phyloP scores from a whole-genome alignment of 2,888 invertebrate species.

The Serripes groenlandicus region DNA sequence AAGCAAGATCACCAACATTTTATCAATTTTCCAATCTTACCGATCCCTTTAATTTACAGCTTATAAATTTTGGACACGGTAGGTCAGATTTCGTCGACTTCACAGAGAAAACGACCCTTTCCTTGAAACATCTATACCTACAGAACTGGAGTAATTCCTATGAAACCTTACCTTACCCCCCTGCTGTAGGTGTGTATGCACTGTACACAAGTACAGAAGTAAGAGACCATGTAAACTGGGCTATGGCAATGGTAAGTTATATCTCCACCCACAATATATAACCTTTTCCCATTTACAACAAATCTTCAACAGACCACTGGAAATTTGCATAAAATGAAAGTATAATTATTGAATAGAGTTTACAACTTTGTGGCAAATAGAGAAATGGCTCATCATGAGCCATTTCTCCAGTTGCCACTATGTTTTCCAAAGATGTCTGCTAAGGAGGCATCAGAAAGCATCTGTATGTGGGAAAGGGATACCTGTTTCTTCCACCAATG shows the following conservation, averaged over 20 bases:
- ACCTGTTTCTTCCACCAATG: no score
- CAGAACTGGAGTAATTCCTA: constrained; percentile 92
- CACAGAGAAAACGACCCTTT: constrained; percentile 95
- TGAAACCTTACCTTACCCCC: constrained; percentile 97
- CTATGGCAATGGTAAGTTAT: constrained; percentile 88
- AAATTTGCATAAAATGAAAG: no score
- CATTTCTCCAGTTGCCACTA: neutral
- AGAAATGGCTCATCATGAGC: neutral
- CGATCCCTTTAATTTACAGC: constrained; percentile 85
- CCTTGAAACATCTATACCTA: constrained; percentile 97
- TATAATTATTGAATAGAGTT: no score
- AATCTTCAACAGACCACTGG: no score
- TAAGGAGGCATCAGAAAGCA: no score
- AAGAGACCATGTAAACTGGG: constrained; percentile 93
- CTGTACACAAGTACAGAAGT: constrained; percentile 94
- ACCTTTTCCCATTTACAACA: no score
- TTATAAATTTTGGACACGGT: constrained; percentile 94
- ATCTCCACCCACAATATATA: no score
- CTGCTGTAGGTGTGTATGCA: constrained; percentile 95
- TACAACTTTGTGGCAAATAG: neutral
- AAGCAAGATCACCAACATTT: no score
- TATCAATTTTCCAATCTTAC: no score
- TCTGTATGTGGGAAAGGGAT: no score
- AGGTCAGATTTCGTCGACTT: constrained; percentile 91
- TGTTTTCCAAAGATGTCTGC: neutral